These are phyloP conservation scores for Rhagonycha lutea DNA, from an alignment of 2,888 invertebrate species.

Conservation along the genomic window DNA sequence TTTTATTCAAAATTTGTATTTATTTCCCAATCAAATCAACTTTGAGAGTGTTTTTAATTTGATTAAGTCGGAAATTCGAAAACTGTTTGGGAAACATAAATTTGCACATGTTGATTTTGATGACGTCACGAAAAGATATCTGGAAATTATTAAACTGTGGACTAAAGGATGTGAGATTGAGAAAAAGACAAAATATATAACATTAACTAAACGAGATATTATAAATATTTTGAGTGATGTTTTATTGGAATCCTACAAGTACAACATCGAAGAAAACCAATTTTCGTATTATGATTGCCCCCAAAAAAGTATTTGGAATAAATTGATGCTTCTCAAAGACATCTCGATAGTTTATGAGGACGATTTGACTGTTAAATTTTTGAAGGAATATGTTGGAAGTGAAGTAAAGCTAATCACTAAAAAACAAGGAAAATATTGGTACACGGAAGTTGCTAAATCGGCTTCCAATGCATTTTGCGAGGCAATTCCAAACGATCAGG, in stretches of 20 bases:
- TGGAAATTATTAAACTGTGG: background rate
- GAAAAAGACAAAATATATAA: background rate
- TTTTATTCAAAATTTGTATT: background rate
- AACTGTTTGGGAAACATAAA: background rate
- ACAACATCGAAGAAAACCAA: background rate
- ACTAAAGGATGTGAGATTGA: background rate
- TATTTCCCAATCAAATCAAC: background rate
- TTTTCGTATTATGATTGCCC: background rate
- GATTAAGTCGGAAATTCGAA: background rate
- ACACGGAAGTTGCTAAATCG: background rate
- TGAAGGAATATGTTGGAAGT: background rate
- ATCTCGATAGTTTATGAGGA: background rate
- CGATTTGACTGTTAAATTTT: background rate
- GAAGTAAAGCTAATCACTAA: background rate
- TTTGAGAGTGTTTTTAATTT: background rate
- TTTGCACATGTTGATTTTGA: background rate
- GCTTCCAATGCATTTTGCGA: background rate
- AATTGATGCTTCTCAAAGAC: background rate
- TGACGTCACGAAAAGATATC: background rate
- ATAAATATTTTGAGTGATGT: background rate
- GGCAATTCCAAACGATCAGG: background rate
- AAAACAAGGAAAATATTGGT: background rate
- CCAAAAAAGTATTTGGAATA: background rate
- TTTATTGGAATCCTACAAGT: background rate
- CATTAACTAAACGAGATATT: background rate